These are phyloP conservation scores for Lagenorhynchus albirostris DNA, from an alignment of 2,113 vertebrate genomes.

Conservation along the genomic window DNA sequence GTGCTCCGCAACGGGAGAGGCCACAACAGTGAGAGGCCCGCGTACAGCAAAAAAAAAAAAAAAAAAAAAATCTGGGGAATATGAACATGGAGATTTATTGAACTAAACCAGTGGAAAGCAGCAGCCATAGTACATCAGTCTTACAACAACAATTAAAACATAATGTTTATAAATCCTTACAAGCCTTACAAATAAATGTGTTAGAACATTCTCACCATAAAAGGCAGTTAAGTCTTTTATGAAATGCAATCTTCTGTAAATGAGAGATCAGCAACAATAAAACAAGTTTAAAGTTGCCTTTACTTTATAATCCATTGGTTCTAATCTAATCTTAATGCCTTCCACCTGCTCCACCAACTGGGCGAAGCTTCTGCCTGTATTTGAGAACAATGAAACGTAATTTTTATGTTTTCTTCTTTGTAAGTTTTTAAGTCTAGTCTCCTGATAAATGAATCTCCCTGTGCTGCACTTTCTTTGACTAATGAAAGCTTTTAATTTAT, in stretches of 20 bases:
- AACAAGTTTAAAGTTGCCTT: neutral
- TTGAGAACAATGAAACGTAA: neutral
- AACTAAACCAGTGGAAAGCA: neutral
- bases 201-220: slow-evolving; percentile 20
- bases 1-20: too few relatives aligned
- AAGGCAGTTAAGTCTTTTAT: neutral
- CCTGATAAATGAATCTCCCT: neutral
- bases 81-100: slow-evolving; percentile 23
- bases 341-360: neutral
- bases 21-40: too few relatives aligned
- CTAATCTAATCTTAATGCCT: neutral
- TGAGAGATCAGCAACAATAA: neutral
- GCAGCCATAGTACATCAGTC: neutral
- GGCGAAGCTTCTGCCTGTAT: neutral
- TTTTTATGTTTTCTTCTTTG: neutral
- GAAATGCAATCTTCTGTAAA: neutral
- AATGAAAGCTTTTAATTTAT: neutral
- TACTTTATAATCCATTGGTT: neutral
- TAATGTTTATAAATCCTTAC: slow-evolving; percentile 34
- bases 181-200: slow-evolving; percentile 40
- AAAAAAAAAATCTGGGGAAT: neutral
- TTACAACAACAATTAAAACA: slow-evolving; percentile 53
- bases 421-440: neutral
- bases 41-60: too few relatives aligned
- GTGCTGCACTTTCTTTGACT: neutral